phyloP scores from a whole-genome alignment of 2,888 invertebrate genomes.

The Hirtodrosophila histrioides region DNA sequence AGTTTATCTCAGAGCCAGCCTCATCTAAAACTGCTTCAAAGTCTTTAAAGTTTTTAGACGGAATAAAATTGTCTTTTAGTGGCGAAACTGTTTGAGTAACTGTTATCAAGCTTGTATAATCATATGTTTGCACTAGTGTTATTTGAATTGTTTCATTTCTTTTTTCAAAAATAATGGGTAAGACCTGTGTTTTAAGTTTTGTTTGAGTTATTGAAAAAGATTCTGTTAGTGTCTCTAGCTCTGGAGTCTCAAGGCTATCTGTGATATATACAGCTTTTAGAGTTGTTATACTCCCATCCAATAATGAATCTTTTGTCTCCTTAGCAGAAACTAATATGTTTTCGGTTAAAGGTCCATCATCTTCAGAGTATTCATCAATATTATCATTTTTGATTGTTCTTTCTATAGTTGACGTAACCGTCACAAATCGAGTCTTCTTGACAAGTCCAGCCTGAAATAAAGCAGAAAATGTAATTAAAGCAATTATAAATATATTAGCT shows the following conservation, averaged over 20 bases:
- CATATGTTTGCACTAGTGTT: conserved; percentile 95
- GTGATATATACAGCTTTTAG: conserved; percentile 91
- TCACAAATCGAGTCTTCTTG: conserved; percentile 94
- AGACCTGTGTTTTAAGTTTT: conserved; percentile 93
- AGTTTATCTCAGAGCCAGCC: conserved; percentile 93
- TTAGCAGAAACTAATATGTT: conserved; percentile 93
- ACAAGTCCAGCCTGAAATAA: conserved; percentile 91
- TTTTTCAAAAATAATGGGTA: conserved; percentile 91
- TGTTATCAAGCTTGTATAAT: conserved; percentile 93
- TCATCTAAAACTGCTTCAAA: conserved; percentile 95
- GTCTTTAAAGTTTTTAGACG: conserved; percentile 93
- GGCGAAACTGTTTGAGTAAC: conserved; percentile 96
- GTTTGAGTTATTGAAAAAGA: conserved; percentile 96
- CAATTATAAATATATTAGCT: too few relatives aligned
- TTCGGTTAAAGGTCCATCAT: conserved; percentile 92
- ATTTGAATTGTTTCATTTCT: conserved; percentile 89
- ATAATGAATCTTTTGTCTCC: conserved; percentile 87
- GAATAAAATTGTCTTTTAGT: conserved; percentile 92
- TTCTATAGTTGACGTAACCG: conserved; percentile 93
- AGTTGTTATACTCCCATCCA: conserved; percentile 93
- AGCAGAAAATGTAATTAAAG: neutral
- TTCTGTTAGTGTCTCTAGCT: conserved; percentile 94
- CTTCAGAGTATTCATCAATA: conserved; percentile 86
- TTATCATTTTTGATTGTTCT: conserved; percentile 88
- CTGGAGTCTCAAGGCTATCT: conserved; percentile 92